Conservation (phyloP, 2,113 vertebrate species). For the Rutilus rutilus region DNA sequence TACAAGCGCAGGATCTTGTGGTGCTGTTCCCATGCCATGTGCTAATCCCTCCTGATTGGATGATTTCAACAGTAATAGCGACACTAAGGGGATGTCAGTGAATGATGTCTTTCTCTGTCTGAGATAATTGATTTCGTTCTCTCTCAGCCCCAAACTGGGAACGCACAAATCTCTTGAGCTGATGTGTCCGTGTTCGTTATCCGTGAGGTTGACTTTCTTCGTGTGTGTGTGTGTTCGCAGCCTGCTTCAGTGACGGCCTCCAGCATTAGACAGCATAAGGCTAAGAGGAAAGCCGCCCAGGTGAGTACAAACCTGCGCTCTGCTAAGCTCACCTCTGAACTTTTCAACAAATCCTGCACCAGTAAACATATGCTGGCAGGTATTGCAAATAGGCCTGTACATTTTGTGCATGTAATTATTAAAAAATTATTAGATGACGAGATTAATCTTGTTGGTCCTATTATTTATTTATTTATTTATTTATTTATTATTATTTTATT, state of each 20-base stretch:
- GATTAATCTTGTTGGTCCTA: background rate
- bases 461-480: no score
- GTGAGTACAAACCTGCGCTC: slow-evolving; percentile 58
- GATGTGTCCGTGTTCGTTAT: slow-evolving; percentile 24
- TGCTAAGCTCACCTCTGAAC: background rate
- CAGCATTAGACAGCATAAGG: slow-evolving; percentile 67
- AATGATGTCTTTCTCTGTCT: slow-evolving; percentile 31
- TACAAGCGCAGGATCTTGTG: background rate
- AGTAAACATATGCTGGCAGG: background rate
- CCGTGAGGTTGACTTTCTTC: slow-evolving; percentile 32
- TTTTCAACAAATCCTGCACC: background rate
- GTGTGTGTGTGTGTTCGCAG: slow-evolving; percentile 61
- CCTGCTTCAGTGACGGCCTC: slow-evolving; percentile 70
- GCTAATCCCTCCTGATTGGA: slow-evolving; percentile 12
- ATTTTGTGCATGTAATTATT: background rate
- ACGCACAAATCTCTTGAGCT: slow-evolving; percentile 22
- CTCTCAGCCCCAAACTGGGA: slow-evolving; percentile 8
- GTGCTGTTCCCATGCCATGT: background rate
- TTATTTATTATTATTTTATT: no score
- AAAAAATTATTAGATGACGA: background rate
- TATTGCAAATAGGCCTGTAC: background rate
- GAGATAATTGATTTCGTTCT: slow-evolving; percentile 25
- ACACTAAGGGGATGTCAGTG: slow-evolving; percentile 3
- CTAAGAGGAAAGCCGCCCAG: slow-evolving; percentile 60
- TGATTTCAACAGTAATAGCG: slow-evolving; percentile 1